Base-by-base conservation (phyloP, 2,888 invertebrate species). In the Philaethria dido region DNA sequence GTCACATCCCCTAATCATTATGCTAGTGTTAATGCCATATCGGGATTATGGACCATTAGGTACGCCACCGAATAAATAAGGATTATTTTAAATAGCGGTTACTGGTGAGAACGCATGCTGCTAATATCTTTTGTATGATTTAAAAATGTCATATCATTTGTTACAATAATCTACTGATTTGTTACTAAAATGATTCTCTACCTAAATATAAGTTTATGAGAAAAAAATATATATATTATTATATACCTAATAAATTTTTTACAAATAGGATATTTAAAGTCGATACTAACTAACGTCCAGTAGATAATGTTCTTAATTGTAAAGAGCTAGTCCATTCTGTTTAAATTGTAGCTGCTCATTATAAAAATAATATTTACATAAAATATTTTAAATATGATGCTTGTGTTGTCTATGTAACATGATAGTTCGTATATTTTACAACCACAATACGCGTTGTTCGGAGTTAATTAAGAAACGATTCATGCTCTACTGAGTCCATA, bases 1-100 rank as follows among this genome's bases (percentile, higher is more conserved):
- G 67, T 73, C 61, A 29, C 74, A 74, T 78, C 85, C 88, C 86
- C 85, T 81, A 84, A 85, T 82, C 83, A 81, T 81, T 81, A 83
- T 82, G 79, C 76, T 80, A 78, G 86, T 85, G 90, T 89, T 89
- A 91, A 90, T 89, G 81, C 79, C 80, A 82, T 81, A 80, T 83
- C 79, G 76, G 86, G 87, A 85, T 90, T 87, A 88, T 87, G 82
- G 82, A 78, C 89, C 90, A 92, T 92, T 92, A 86, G 84, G 80
- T 84, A 78, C 76, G 81, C 86, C 86, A 80, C 86, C 86, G 81
- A 89, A 91, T 91, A 92, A 92, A 92, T 89, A 90, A 86, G 86
- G 89, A 89, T 91, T 89, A 89, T 81, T 80, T 77, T 82, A 85
- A 85, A 82, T 78, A 75, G 72, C 74, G 72, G 73, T 77, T 85